Evolutionary conservation across 1,140 invertebrate species (phyloP).

Genomic region (Coboldia fuscipes): DNA sequence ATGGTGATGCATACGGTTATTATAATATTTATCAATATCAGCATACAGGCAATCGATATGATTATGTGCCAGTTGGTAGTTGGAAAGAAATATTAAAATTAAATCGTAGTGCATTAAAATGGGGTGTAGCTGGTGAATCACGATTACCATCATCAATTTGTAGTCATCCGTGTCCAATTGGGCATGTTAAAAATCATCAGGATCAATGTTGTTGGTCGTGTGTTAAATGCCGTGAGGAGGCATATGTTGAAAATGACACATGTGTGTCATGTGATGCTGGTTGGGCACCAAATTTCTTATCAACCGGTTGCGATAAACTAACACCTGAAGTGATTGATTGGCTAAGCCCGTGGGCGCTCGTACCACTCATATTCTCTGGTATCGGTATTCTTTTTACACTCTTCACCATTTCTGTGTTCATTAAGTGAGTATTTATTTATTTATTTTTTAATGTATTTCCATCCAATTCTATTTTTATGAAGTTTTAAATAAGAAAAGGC

Average conservation of each 20-base stretch:
- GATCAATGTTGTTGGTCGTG: slow-evolving; percentile 46
- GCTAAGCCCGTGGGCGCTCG: slow-evolving; percentile 34
- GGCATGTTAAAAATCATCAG: slow-evolving; percentile 33
- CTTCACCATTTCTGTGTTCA: slow-evolving; percentile 37
- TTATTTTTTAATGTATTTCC: no score
- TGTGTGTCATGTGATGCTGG: slow-evolving; percentile 31
- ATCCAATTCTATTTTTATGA: no score
- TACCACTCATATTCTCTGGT: slow-evolving; percentile 29
- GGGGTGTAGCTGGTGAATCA: background rate
- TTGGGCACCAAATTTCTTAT: slow-evolving; percentile 27
- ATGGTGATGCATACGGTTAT: slow-evolving; percentile 40
- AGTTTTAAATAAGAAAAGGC: no score
- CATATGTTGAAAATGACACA: slow-evolving; percentile 35
- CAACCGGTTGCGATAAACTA: slow-evolving; percentile 27
- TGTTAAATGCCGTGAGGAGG: slow-evolving; percentile 31
- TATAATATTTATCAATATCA: slow-evolving; percentile 51
- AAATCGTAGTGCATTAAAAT: background rate
- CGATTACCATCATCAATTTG: slow-evolving; percentile 33
- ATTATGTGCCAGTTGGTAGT: slow-evolving; percentile 35
- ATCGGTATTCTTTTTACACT: slow-evolving; percentile 38
- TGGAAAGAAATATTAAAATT: slow-evolving; percentile 26
- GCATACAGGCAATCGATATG: slow-evolving; percentile 25
- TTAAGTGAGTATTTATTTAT: slow-evolving; percentile 22
- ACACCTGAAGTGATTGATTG: slow-evolving; percentile 27
- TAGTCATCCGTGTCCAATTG: slow-evolving; percentile 35